Percentiles rank a stretch among this genome's conserved stretches.
These are phyloP conservation scores for Poecilia latipinna DNA, from an alignment of 2,113 vertebrate genomes.

Conservation along the genomic window DNA sequence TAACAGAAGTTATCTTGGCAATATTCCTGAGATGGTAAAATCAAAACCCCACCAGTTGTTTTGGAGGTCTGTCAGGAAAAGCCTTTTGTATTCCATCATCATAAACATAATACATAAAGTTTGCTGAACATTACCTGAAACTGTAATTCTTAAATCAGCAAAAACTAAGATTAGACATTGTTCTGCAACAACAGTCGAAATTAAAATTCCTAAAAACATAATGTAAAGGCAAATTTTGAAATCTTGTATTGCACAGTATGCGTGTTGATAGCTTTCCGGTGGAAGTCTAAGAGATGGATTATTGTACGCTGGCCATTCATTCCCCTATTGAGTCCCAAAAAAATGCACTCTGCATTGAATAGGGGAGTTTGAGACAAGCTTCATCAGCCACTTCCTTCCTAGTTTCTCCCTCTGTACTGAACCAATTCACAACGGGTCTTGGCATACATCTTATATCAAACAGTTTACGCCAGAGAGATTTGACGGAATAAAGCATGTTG, in stretches of 20 bases:
- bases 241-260: background rate
- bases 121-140: background rate
- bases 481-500: constrained; percentile 67
- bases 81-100: background rate
- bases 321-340: constrained; percentile 37
- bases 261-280: constrained; percentile 1
- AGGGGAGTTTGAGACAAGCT: constrained; percentile 43
- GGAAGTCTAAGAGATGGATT: constrained; percentile 18
- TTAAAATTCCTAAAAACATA: background rate
- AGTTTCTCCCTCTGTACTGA: constrained; percentile 42
- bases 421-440: constrained; percentile 56
- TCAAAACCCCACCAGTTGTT: no score
- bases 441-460: constrained; percentile 70
- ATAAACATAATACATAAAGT: background rate
- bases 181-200: background rate
- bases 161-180: no score
- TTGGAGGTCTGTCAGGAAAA: background rate
- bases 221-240: background rate
- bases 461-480: constrained; percentile 65
- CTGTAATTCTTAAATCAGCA: no score
- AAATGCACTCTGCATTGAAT: background rate
- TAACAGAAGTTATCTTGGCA: no score
- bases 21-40: no score
- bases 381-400: constrained; percentile 52
- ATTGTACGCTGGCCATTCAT: constrained; percentile 40